phyloP scores from a whole-genome alignment of 2,113 vertebrate species.

The Myiopsitta monachus region DNA sequence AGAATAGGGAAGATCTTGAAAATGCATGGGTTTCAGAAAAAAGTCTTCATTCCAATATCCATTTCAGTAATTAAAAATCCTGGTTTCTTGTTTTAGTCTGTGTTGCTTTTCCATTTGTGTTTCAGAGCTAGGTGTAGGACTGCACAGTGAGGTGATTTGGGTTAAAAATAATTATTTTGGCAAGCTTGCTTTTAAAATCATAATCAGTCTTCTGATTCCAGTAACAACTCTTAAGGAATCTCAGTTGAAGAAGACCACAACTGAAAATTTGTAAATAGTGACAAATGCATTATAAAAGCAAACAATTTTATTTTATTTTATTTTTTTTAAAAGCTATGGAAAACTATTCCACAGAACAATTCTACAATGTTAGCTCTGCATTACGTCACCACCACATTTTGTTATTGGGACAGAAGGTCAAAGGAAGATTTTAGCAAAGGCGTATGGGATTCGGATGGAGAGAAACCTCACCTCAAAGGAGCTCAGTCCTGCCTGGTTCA shows the following conservation, averaged over 20 bases:
- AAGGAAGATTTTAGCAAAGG: background rate
- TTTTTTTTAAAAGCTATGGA: too few relatives aligned
- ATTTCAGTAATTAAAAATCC: background rate
- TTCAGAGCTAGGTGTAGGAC: background rate
- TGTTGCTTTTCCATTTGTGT: background rate
- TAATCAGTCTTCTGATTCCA: background rate
- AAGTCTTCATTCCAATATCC: background rate
- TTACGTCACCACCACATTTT: background rate
- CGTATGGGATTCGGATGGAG: background rate
- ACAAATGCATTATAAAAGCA: background rate
- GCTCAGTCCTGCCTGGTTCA: background rate
- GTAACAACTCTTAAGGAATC: background rate
- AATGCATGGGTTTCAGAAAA: background rate
- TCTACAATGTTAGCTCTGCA: background rate
- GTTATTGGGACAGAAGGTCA: background rate
- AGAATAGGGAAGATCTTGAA: background rate
- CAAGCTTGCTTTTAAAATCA: background rate
- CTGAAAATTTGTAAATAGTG: background rate
- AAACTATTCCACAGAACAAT: background rate
- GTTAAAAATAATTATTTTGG: background rate
- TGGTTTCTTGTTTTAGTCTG: background rate
- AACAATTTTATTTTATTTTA: too few relatives aligned
- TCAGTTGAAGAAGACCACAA: background rate
- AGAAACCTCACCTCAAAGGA: background rate
- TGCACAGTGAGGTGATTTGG: background rate